Conservation (phyloP, 2,113 vertebrate genomes). For the Tragelaphus strepsiceros region DNA sequence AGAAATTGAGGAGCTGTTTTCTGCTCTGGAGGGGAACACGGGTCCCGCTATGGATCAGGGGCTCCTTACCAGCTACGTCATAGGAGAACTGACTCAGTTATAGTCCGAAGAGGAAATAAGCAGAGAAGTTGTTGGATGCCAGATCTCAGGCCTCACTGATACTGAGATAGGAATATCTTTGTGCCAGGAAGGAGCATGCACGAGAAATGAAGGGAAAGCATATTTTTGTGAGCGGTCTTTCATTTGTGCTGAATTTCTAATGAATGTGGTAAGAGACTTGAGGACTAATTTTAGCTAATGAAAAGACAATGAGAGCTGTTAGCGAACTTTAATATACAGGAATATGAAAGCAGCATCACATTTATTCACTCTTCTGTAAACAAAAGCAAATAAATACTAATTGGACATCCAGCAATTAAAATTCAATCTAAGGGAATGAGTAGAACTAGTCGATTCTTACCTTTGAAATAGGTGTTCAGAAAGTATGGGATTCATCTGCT, state of each 20-base stretch:
- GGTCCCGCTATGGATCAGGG: not conserved
- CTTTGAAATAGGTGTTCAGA: slow-evolving; percentile 7
- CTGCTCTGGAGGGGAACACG: not conserved
- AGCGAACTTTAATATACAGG: slow-evolving; percentile 55
- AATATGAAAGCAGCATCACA: slow-evolving; percentile 54
- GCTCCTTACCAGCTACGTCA: not conserved
- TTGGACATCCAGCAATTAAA: slow-evolving; percentile 67
- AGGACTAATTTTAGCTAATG: slow-evolving; percentile 35
- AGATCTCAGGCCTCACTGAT: slow-evolving; percentile 31
- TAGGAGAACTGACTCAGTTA: slow-evolving; percentile 2
- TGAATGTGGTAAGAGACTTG: slow-evolving; percentile 20
- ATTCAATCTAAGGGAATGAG: slow-evolving; percentile 35
- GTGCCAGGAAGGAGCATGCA: not conserved
- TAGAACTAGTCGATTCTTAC: slow-evolving; percentile 32
- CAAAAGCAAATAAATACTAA: slow-evolving; percentile 49
- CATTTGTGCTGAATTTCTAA: slow-evolving; percentile 38
- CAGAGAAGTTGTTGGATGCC: not conserved
- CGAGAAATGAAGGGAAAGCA: not conserved
- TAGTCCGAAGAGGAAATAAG: slow-evolving; percentile 26
- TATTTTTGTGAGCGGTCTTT: not conserved
- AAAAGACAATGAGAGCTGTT: slow-evolving; percentile 59
- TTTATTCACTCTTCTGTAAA: slow-evolving; percentile 45
- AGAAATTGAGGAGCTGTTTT: not conserved
- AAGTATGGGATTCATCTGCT: slow-evolving; percentile 19
- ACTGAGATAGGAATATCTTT: slow-evolving; percentile 24